Base-by-base conservation (phyloP, 1,140 invertebrate species). In the Drosophila grimshawi region DNA sequence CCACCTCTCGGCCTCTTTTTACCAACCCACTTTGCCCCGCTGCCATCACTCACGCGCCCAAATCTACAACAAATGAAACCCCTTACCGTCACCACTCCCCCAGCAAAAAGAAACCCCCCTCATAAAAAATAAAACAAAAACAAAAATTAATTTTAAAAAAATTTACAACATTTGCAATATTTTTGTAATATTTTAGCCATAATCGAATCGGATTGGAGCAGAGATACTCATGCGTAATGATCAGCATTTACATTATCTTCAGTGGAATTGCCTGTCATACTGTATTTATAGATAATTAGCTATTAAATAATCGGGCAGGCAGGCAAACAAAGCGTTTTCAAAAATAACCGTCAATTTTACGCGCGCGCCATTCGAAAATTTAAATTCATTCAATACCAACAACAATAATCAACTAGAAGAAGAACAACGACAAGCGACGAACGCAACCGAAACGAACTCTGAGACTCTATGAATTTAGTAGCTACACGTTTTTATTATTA, bases 311-410 rank as follows among this genome's bases (percentile, higher is more conserved):
- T 76, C 76, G 39, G n/a, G n/a, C n/a, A 43, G 39, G 29, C 51
- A 33, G 60, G 48, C 32, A 49, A 43, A 32, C 52, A 49, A 29
- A 19, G 68, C 60, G 72, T 77, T 76, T 73, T 80, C 80, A 88
- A 88, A 85, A 94, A 97, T 97, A 92, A 97, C 96, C 96, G 95
- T 94, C 90, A 97, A 94, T 94, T 90, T 95, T 96, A 97, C 97
- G 97, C 89, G 96, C 93, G 93, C 97, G 96, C 55, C 97, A 91
- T 97, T 97, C 94, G 97, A 97, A 97, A 96, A 95, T 63, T 98
- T 94, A 85, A 98, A 97, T 88, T 72, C 83, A 97, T 88, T 72
- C 83, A 74, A 83, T 86, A 76, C 46, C 59, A 77, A 75, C 65
- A 70, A 69, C 71, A 64, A 61, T 32, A 51, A 68, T n/a, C 2